Conservation (phyloP, 2,113 vertebrate species). For the Xenus cinereus region DNA sequence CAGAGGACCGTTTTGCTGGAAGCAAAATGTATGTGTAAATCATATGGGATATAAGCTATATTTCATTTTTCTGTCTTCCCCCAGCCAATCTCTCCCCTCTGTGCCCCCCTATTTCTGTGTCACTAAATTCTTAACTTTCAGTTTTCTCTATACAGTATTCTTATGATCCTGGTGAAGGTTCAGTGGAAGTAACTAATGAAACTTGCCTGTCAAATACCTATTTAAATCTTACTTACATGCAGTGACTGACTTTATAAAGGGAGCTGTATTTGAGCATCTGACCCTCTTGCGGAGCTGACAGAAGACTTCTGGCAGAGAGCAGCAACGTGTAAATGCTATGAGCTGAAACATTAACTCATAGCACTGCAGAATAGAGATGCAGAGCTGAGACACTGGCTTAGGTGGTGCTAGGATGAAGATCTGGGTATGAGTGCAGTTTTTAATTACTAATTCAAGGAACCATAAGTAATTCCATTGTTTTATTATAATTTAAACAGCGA, state of each 20-base stretch:
- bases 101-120: not conserved
- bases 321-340: fast-evolving
- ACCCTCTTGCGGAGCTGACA: not conserved
- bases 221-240: not conserved
- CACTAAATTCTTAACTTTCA: not conserved
- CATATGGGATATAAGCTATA: not conserved
- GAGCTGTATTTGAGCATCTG: not conserved
- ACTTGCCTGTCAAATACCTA: not conserved
- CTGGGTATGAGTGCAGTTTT: not conserved
- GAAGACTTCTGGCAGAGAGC: not conserved
- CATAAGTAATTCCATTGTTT: fast-evolving
- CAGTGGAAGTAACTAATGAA: not conserved
- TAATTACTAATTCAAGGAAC: not conserved
- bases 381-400: not conserved
- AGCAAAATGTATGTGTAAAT: not conserved
- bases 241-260: not conserved
- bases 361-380: not conserved
- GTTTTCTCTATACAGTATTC: not conserved
- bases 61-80: not conserved
- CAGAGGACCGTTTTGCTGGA: not conserved
- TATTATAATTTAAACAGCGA: not conserved
- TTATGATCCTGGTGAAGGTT: not conserved
- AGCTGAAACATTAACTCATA: fast-evolving
- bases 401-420: not conserved
- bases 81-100: not conserved